Evolutionary conservation across 2,888 invertebrate genomes (phyloP), one percentile per base, ranked within the genome.

Genomic region (Teleogryllus oceanicus): DNA sequence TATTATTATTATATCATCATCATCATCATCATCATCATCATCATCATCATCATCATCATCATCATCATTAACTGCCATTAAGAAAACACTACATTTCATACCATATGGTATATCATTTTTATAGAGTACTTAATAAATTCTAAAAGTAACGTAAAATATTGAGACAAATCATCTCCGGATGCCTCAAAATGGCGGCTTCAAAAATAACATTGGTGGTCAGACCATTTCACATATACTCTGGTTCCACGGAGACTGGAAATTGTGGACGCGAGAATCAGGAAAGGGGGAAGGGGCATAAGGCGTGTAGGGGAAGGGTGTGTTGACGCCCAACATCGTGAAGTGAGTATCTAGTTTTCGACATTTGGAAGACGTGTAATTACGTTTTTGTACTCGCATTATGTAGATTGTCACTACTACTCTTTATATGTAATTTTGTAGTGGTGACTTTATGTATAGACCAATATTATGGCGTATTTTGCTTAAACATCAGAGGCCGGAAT

Each of bases 401-500:
- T 18, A 18, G 11, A n/a, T 62, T 16, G 11, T 62, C 4, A 62
- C 13, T n/a, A 62, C 11, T 62, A 62, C 13, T 18, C n/a, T 62
- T n/a, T 18, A 13, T 18, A n/a, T n/a, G 3, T 62, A 62, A n/a
- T 18, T 62, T n/a, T n/a, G 4, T 62, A 13, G 11, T 62, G 13
- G 16, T 62, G 13, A 18, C 13, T 62, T 16, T 3, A 62, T 62
- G 13, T 5, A 11, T 13, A 13, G 13, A 18, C 62, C 62, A 62
- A 12, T 62, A 18, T 62, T 13, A 16, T n/a, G 62, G 62, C n/a
- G 62, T n/a, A 62, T 62, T 62, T 13, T 62, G 62, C 62, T 62
- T 62, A 62, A 62, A 62, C 62, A 62, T 62, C 62, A 11, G n/a
- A 62, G 62, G n/a, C 62, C 62, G 62, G 62, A 62, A 62, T 62